These are phyloP conservation scores for Sander vitreus DNA, from an alignment of 2,113 vertebrate genomes.

Conservation along the genomic window DNA sequence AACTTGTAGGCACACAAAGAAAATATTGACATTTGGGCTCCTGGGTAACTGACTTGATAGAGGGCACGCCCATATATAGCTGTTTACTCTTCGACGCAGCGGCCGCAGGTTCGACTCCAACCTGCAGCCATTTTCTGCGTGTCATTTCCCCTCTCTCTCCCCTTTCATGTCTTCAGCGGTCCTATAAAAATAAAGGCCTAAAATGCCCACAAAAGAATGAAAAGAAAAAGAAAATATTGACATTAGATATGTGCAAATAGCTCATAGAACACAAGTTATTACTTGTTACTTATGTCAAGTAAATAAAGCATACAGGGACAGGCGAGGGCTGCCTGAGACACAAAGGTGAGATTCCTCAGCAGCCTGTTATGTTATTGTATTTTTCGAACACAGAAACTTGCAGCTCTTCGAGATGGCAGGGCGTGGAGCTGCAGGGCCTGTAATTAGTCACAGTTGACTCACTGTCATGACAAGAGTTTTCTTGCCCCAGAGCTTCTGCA, in stretches of 20 bases:
- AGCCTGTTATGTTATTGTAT: slow-evolving; percentile 30
- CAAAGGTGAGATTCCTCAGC: slow-evolving; percentile 28
- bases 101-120: too few relatives aligned
- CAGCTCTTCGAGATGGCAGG: slow-evolving; percentile 50
- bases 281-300: not conserved
- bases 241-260: slow-evolving; percentile 27
- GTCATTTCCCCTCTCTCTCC: too few relatives aligned
- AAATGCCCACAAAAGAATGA: too few relatives aligned
- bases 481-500: slow-evolving; percentile 53
- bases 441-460: slow-evolving; percentile 74
- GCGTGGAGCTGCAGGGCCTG: slow-evolving; percentile 68
- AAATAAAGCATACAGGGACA: slow-evolving; percentile 4
- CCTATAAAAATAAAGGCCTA: too few relatives aligned
- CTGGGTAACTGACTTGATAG: too few relatives aligned
- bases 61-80: too few relatives aligned
- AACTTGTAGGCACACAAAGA: not conserved
- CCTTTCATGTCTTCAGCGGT: too few relatives aligned
- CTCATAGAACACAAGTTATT: not conserved
- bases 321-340: not conserved
- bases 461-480: slow-evolving; percentile 65
- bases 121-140: too few relatives aligned
- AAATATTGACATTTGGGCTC: too few relatives aligned
- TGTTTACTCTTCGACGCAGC: too few relatives aligned
- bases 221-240: slow-evolving; percentile 28
- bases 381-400: slow-evolving; percentile 23